Evolutionary conservation across 2,797 vertebrate genomes (phyloP).

Genomic region (Astyanax mexicanus): DNA sequence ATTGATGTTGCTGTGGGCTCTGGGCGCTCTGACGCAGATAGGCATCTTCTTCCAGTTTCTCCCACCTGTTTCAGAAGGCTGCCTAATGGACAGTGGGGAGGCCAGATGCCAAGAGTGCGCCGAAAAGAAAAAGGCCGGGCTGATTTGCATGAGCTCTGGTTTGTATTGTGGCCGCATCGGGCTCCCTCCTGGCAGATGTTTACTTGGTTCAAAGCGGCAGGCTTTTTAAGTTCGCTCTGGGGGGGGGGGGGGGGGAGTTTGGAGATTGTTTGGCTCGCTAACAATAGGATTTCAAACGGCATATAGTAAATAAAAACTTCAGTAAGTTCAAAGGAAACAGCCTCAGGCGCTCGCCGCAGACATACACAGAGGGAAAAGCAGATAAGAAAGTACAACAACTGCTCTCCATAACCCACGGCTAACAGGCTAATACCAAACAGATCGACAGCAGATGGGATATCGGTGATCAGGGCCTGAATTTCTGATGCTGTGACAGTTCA

Average conservation of each 20-base stretch:
- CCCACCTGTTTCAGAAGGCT: conserved; percentile 40
- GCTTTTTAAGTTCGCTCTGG: conserved; percentile 17
- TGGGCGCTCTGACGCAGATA: conserved; percentile 30
- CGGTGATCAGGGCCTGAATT: background rate
- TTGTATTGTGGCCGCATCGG: background rate
- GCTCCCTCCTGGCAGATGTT: conserved; percentile 13
- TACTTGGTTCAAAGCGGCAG: conserved; percentile 19
- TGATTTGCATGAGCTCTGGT: conserved; percentile 32
- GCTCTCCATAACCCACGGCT: background rate
- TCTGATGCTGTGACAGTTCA: background rate
- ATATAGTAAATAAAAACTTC: conserved; percentile 29
- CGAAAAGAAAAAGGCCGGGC: conserved; percentile 26
- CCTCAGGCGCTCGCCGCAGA: conserved; percentile 41
- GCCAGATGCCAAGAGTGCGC: background rate
- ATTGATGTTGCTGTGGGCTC: conserved; percentile 35
- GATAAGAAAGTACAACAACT: background rate
- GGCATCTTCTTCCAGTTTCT: conserved; percentile 41
- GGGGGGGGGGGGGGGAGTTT: background rate
- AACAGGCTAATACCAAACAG: background rate
- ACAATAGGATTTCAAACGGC: conserved; percentile 32
- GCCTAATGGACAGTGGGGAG: conserved; percentile 36
- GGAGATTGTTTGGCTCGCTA: conserved; percentile 16
- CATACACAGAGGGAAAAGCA: background rate
- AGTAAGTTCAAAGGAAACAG: conserved; percentile 15
- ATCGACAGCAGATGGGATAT: conserved; percentile 6